Base-by-base conservation (phyloP, 1,140 invertebrate genomes). In the Papilio glaucus region DNA sequence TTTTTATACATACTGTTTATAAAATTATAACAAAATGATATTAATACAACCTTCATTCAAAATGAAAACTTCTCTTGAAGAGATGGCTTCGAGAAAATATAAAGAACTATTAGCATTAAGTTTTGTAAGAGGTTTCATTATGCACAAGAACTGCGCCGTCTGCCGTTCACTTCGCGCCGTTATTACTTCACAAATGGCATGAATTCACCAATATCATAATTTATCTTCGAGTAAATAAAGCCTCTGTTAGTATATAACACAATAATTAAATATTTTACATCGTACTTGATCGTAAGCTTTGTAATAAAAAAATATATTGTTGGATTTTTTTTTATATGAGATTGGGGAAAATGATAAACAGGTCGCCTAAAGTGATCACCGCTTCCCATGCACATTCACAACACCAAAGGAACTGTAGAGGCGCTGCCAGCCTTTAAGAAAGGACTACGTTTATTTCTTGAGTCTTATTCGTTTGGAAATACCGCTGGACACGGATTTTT, bases 81-180 rank as follows among this genome's bases (percentile, higher is more conserved):
- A 45, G 29, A 53, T 53, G 4, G 18, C 45, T 7, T 7, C 18
- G 45, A 21, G 18, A 49, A 24, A 24, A 53, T 53, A 21, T 24
- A 53, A 53, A 12, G 45, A 24, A 53, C 21, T 53, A 53, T 53
- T 53, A 12, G 8, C 45, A 33, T 33, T 33, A 33, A 33, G 18
- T 53, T 53, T 53, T 53, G 45, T 53, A 53, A 53, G 42, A 53
- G 18, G 18, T 24, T 6, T 53, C 8, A 53, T 53, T 53, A 53
- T 12, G 9, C 45, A 53, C 13, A 21, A 49, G 8, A 49, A 49
- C 15, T 45, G 6, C 8, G 7, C 45, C 18, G 8, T 8, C 15
- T 49, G 45, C 45, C 9, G 1, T 53, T 53, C 21, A 24, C 7
- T 53, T 53, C 18, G 15, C 18, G 6, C 2, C 29, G 2, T 33